Conservation (phyloP, 2,888 invertebrate genomes). For the Drosophila cyrtoloma region DNA sequence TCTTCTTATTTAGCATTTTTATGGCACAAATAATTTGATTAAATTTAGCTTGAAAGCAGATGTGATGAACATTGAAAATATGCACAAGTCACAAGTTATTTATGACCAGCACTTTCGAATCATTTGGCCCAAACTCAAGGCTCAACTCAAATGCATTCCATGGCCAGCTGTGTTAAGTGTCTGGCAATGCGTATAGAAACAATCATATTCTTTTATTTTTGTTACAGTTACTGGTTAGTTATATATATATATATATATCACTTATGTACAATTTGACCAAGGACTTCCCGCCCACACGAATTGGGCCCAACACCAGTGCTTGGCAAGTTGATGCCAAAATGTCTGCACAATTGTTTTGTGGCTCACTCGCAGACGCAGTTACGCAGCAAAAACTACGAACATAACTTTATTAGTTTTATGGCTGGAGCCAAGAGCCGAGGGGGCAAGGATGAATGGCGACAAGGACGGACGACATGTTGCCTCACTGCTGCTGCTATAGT, state of each 20-base stretch:
- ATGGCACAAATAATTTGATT: not conserved
- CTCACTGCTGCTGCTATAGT: conserved; percentile 28
- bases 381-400: conserved; percentile 73
- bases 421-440: conserved; percentile 7
- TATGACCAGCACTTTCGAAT: not conserved
- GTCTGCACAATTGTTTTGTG: conserved; percentile 70
- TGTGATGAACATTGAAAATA: not conserved
- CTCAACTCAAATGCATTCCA: not conserved
- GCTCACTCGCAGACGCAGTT: conserved; percentile 55
- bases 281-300: conserved; percentile 47
- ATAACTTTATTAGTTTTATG: conserved; percentile 54
- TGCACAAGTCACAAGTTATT: not conserved
- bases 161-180: not conserved
- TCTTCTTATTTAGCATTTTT: not conserved
- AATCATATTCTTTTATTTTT: not conserved
- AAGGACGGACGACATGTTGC: conserved; percentile 44
- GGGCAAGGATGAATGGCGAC: conserved; percentile 4
- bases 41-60: not conserved
- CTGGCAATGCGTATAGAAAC: conserved; percentile 1
- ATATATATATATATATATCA: not conserved
- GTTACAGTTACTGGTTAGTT: not conserved
- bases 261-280: conserved; percentile 43
- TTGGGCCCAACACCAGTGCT: conserved; percentile 12
- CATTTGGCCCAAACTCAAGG: not conserved
- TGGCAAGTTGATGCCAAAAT: conserved; percentile 65